These are phyloP conservation scores for Pogonognathellus flavescens DNA, from an alignment of 1,140 invertebrate species.

Conservation along the genomic window DNA sequence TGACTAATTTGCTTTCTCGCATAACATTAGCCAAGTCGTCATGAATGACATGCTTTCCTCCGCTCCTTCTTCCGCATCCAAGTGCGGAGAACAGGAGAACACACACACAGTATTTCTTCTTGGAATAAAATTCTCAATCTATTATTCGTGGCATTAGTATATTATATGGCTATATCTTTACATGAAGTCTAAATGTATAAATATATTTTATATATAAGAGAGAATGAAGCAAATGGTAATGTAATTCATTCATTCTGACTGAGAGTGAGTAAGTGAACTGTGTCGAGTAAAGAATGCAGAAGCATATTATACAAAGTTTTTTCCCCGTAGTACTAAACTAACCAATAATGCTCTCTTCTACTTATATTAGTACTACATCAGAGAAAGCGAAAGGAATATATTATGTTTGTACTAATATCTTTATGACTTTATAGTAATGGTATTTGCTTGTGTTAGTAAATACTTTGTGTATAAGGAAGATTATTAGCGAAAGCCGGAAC, in stretches of 20 bases:
- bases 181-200: too few species aligned
- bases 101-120: too few species aligned
- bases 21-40: constrained; percentile 4
- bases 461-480: background rate
- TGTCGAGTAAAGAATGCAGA: background rate
- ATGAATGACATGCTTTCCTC: background rate
- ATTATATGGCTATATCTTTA: too few species aligned
- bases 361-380: background rate
- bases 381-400: background rate
- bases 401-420: background rate
- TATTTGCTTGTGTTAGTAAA: background rate
- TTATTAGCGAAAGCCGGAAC: too few species aligned
- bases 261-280: background rate
- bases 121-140: too few species aligned
- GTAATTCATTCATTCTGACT: background rate
- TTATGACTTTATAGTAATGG: background rate
- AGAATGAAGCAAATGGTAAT: background rate
- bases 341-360: too few species aligned
- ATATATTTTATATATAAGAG: background rate
- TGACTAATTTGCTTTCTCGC: constrained; percentile 4
- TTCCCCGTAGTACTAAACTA: background rate
- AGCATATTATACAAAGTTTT: background rate
- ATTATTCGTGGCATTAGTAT: too few species aligned
- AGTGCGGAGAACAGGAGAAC: too few species aligned
- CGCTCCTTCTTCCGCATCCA: background rate